Base-by-base conservation (phyloP, 1,140 invertebrate species). In the Onthophagus taurus region DNA sequence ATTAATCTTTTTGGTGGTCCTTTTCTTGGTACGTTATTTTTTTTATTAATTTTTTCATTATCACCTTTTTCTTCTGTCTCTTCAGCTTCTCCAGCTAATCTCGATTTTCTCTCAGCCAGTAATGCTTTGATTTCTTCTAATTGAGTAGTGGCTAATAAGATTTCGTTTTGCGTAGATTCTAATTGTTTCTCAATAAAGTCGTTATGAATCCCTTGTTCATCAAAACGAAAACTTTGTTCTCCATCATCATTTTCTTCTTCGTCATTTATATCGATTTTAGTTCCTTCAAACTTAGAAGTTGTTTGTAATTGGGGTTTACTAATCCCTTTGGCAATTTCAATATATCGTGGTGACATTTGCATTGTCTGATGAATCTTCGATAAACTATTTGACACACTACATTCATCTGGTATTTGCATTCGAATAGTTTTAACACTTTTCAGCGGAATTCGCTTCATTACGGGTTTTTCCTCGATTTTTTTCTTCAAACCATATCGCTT, bases 361-460 rank as follows among this genome's bases (percentile, higher is more conserved):
- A n/a, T n/a, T n/a, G n/a, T n/a, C n/a, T n/a, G n/a, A n/a, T n/a
- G n/a, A n/a, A n/a, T n/a, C 30, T 11, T 11, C 30, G n/a, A n/a
- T n/a, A n/a, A n/a, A n/a, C n/a, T n/a, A n/a, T n/a, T n/a, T n/a
- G n/a, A n/a, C 23, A 13, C 19, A 11, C 16, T 31, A 21, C 4
- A 21, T 7, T 3, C 6, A 5, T 17, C 3, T 21, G 42, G 42
- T 9, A 43, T n/a, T 21, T 43, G 16, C 2, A 43, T 33, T 11
- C 19, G 14, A 18, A 43, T 12, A 8, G 42, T 43, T 20, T 43
- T 43, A 4, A 33, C 19, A 12, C 9, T 20, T 21, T 13, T 33
- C 42, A 34, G 34, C 4, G 42, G 42, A 12, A 21, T 21, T 16
- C 30, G 19, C 24, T 18, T 33, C 17, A 43, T 21, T 7, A 31